Evolutionary conservation across 1,140 invertebrate genomes (phyloP).

Genomic region (Melanaphis sacchari): DNA sequence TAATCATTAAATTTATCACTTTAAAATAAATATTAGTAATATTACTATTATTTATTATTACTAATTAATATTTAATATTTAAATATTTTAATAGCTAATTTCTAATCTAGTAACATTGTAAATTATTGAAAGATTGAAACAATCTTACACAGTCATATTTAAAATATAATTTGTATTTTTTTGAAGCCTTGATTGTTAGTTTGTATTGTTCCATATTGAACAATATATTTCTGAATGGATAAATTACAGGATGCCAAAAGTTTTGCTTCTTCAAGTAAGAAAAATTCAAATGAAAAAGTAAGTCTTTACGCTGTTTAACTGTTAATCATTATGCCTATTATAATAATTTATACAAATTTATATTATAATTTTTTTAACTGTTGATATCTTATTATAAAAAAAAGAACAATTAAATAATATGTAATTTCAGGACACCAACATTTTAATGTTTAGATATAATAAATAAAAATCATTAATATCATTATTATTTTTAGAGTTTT

Average conservation of each 20-base stretch:
- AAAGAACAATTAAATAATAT: neutral
- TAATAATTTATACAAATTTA: neutral
- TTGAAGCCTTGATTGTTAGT: neutral
- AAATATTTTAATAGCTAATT: too few relatives aligned
- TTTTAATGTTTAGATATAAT: neutral
- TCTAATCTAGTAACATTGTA: too few relatives aligned
- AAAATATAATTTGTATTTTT: neutral
- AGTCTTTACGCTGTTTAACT: neutral
- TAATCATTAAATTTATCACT: too few relatives aligned
- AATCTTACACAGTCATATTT: neutral
- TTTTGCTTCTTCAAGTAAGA: conserved; percentile 36
- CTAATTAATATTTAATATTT: too few relatives aligned
- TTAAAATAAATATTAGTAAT: too few relatives aligned
- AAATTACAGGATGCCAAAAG: neutral
- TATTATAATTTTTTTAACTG: neutral
- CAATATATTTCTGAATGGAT: conserved; percentile 42
- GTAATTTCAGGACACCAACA: neutral
- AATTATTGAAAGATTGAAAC: neutral
- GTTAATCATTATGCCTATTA: neutral
- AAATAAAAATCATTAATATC: neutral
- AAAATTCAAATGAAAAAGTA: conserved; percentile 22
- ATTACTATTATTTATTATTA: too few relatives aligned
- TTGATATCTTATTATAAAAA: neutral
- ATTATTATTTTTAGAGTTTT: conserved; percentile 59
- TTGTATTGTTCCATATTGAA: neutral